A percentile compares a stretch with the other conserved stretches of the same genome.
phyloP scores from a whole-genome alignment of 2,113 vertebrate genomes.

The Geococcyx californianus region DNA sequence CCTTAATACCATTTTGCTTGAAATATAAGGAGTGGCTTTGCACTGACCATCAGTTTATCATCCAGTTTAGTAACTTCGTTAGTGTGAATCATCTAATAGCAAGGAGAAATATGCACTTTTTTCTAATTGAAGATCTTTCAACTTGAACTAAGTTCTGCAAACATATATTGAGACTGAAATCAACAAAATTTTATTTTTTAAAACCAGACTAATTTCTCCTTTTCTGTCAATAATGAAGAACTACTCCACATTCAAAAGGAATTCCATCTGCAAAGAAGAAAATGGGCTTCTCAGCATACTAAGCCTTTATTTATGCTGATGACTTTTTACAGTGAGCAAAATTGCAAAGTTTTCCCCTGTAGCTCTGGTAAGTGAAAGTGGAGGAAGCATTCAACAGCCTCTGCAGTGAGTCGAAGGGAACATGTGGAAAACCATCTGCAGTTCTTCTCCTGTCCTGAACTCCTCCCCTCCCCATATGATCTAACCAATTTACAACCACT shows the following conservation, averaged over 20 bases:
- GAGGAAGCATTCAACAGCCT: background rate
- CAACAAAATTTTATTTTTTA: background rate
- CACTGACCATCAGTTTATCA: background rate
- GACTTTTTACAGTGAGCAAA: background rate
- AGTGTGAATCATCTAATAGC: background rate
- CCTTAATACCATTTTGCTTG: background rate
- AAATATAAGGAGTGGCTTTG: background rate
- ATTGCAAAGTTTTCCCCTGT: background rate
- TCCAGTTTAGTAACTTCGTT: background rate
- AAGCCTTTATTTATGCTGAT: background rate
- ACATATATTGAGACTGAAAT: background rate
- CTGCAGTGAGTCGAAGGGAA: rapidly evolving
- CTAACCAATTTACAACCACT: background rate
- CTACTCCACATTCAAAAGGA: background rate
- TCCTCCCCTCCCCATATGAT: background rate
- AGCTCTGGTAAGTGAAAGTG: background rate
- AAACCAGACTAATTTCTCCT: background rate
- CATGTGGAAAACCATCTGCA: background rate
- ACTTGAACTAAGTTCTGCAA: background rate
- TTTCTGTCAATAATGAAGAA: background rate
- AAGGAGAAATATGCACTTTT: background rate
- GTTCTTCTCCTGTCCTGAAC: background rate
- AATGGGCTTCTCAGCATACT: background rate
- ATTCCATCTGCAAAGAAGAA: background rate
- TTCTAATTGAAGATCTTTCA: background rate